Percentiles rank a stretch among this genome's conserved stretches.
Evolutionary conservation across 2,797 vertebrate genomes (phyloP).

Genomic region (Apodemus agrarius): DNA sequence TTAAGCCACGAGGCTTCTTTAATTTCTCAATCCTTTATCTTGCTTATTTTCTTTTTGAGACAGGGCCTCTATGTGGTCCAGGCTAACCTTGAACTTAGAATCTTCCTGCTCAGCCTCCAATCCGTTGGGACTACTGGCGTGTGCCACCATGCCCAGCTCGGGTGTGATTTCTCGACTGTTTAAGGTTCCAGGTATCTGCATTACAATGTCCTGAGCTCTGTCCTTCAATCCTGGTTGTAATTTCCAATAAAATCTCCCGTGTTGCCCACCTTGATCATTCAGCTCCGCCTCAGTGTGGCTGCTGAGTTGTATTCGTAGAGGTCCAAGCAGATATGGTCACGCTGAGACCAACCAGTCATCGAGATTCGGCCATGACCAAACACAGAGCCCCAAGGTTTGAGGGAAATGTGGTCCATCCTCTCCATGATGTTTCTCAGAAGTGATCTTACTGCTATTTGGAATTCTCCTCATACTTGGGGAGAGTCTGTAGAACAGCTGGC

Average conservation of each 20-base stretch:
- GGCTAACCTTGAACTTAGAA: neutral
- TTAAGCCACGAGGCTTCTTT: neutral
- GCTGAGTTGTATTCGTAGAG: neutral
- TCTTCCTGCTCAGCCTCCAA: neutral
- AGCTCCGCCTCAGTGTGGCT: neutral
- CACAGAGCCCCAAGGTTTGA: neutral
- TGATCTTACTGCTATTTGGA: neutral
- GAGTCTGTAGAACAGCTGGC: neutral
- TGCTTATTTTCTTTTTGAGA: neutral
- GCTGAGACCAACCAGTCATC: neutral
- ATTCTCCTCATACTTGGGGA: neutral
- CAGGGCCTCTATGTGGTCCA: neutral
- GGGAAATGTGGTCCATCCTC: neutral
- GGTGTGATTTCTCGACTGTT: constrained; percentile 2
- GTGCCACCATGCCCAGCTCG: neutral
- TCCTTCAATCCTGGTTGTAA: neutral
- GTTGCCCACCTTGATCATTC: constrained; percentile 19
- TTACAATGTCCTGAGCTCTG: neutral
- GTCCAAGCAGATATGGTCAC: neutral
- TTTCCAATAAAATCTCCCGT: neutral
- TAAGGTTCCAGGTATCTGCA: constrained; percentile 2
- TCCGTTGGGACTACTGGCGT: neutral
- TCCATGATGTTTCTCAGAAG: neutral
- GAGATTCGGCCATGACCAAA: constrained; percentile 33
- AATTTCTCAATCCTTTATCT: neutral